These are phyloP conservation scores for Spilarctia lutea DNA, from an alignment of 2,888 invertebrate genomes.

Conservation along the genomic window DNA sequence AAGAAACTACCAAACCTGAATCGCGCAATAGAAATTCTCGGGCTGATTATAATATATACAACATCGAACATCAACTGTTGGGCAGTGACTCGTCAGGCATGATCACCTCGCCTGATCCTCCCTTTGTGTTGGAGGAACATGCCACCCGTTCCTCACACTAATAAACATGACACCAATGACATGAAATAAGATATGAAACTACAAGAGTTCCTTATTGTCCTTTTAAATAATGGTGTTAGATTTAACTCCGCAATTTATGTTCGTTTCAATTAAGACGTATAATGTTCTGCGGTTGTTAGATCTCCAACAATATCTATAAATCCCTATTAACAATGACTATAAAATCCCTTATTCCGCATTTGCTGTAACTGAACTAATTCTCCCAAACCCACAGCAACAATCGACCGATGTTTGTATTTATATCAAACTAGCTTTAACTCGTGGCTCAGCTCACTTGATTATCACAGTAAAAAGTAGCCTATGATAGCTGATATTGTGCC, in stretches of 20 bases:
- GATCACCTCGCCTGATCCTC: too few relatives aligned
- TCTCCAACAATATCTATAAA: neutral
- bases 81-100: too few relatives aligned
- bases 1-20: too few relatives aligned
- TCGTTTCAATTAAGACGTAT: neutral
- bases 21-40: too few relatives aligned
- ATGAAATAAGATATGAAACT: neutral
- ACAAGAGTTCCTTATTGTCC: neutral
- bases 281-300: neutral
- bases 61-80: too few relatives aligned
- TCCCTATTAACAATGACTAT: neutral
- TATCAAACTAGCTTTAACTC: constrained; percentile 2
- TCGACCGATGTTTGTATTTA: neutral
- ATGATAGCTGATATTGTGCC: too few relatives aligned
- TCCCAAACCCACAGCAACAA: neutral
- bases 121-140: too few relatives aligned
- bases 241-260: neutral
- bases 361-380: neutral
- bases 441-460: too few relatives aligned
- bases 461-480: too few relatives aligned
- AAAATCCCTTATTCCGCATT: neutral
- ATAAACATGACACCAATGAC: too few relatives aligned
- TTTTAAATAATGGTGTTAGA: neutral
- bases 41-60: too few relatives aligned
- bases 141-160: too few relatives aligned